phyloP scores from a whole-genome alignment of 2,888 invertebrate species.

The Cenopis cana region DNA sequence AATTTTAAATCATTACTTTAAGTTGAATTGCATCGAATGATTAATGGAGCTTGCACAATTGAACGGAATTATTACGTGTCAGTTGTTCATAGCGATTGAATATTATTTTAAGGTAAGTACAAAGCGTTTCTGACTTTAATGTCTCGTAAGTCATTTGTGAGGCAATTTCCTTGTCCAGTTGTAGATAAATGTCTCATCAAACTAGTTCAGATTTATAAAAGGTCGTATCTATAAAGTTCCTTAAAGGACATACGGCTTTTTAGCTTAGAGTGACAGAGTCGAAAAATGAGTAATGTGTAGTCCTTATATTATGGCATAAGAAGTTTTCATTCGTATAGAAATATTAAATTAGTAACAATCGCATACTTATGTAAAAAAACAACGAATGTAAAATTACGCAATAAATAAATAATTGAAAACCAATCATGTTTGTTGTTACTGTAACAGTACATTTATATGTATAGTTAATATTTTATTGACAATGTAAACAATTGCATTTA shows the following conservation, averaged over 20 bases:
- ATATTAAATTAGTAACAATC: too few species aligned
- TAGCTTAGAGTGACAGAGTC: background rate
- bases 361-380: too few species aligned
- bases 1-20: constrained; percentile 56
- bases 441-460: too few species aligned
- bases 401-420: too few species aligned
- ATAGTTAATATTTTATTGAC: too few species aligned
- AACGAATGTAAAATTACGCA: too few species aligned
- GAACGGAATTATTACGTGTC: constrained; percentile 58
- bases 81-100: constrained; percentile 47
- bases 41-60: constrained; percentile 58
- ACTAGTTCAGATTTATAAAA: background rate
- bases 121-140: constrained; percentile 27
- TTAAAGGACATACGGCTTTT: background rate
- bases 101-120: constrained; percentile 17
- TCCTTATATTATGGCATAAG: too few species aligned
- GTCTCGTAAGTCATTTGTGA: constrained; percentile 9
- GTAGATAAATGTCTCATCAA: constrained; percentile 7
- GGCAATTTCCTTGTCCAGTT: background rate
- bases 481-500: too few species aligned
- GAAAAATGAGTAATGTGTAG: background rate
- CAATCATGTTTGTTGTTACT: too few species aligned
- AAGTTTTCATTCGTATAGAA: too few species aligned
- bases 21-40: constrained; percentile 64
- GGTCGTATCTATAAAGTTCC: background rate